Base-by-base conservation (phyloP, 2,797 vertebrate genomes). In the Pseudochaenichthys georgianus region DNA sequence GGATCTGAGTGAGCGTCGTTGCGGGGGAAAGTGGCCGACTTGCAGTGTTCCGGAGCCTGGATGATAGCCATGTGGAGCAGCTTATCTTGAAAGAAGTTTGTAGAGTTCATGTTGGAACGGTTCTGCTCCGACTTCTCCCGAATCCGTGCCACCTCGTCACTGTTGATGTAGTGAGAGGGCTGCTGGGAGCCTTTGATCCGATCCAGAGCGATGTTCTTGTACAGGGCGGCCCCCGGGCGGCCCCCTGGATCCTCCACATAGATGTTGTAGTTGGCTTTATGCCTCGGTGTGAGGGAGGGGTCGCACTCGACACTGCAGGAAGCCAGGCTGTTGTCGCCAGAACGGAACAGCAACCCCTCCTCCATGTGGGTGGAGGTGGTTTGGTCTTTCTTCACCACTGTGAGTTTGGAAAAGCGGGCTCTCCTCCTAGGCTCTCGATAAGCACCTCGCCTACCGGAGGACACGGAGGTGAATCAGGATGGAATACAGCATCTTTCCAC, bases 351-450 rank as follows among this genome's bases (percentile, higher is more conserved):
- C 60, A 77, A 87, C 65, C 95, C 96, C 80, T 97, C 97, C 67
- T 96, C 97, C 78, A 95, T 94, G 90, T 95, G 96, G 73, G 97
- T 99, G 78, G 97, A 98, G 0, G 98, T 99, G 75, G 96, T 98
- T 88, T 99, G 97, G 82, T 99, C 97, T 90, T 96, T 97, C 79
- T 96, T 98, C 66, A 97, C 92, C 42, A 96, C 94, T 0, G 96
- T 95, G 69, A 96, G 93, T 89, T 95, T 97, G 31, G 96, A 95
- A 77, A 95, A 94, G 69, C 88, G 96, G 15, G 94, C 95, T 42
- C 93, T 95, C 70, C 85, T 87, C 78, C 86, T 81, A 16, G 95
- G 93, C 68, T 62, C 87, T 60, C 48, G 93, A 77, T 91, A 88
- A 59, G 95, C 94, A 85, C 94, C 90, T 89, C 97, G 98, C 83